Conservation (phyloP, 2,113 vertebrate species). For the Nettapus auritus region DNA sequence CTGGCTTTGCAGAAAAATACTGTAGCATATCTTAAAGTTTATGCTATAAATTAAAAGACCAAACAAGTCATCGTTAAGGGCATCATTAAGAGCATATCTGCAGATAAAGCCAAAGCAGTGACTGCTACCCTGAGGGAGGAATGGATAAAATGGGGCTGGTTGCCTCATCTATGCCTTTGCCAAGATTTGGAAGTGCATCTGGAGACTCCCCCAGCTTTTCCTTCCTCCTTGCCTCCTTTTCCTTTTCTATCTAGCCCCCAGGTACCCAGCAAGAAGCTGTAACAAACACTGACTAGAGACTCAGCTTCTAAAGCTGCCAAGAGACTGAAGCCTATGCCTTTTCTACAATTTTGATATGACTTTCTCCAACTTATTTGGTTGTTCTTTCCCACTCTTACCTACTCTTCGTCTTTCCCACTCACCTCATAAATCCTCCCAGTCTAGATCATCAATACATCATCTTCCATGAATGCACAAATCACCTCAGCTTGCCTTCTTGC, state of each 20-base stretch:
- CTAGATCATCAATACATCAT: neutral
- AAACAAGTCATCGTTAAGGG: neutral
- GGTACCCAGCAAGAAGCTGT: neutral
- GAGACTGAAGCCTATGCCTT: neutral
- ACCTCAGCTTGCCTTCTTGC: neutral
- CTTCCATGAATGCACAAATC: neutral
- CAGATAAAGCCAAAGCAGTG: neutral
- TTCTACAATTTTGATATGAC: neutral
- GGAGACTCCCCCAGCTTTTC: neutral
- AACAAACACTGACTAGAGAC: neutral
- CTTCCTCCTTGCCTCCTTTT: neutral
- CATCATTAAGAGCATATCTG: neutral
- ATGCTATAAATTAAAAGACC: neutral
- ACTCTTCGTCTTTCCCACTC: neutral
- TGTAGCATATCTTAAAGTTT: neutral
- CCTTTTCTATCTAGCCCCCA: neutral
- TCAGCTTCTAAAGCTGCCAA: neutral
- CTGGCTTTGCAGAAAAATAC: neutral
- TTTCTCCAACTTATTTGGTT: neutral
- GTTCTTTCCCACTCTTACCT: neutral
- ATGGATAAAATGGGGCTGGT: neutral
- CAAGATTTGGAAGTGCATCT: neutral
- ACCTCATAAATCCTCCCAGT: neutral
- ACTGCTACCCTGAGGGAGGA: neutral
- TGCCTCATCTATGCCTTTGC: neutral